Percentiles rank a stretch among this genome's conserved stretches.
These are phyloP conservation scores for Chaenodraco wilsoni DNA, from an alignment of 2,797 vertebrate genomes.

Conservation along the genomic window DNA sequence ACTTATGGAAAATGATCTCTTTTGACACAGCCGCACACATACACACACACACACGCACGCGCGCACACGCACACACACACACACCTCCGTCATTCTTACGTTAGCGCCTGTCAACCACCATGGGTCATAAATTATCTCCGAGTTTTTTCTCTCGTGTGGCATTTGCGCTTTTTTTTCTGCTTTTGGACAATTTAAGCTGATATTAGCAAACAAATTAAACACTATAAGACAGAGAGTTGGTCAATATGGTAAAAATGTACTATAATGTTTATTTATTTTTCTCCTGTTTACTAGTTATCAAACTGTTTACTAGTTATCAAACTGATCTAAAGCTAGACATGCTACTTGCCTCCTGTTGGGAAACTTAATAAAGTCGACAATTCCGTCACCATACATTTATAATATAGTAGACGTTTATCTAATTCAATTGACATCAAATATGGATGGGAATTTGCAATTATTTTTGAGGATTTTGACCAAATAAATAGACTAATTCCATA, in stretches of 20 bases:
- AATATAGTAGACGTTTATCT: no score
- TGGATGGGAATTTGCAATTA: no score
- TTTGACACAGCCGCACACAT: constrained; percentile 46
- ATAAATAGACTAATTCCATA: no score
- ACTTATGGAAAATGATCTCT: constrained; percentile 66
- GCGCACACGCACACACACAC: constrained; percentile 6
- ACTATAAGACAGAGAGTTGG: not conserved
- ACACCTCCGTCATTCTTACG: not conserved
- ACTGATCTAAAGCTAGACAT: not conserved
- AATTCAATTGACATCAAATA: no score
- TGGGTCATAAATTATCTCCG: not conserved
- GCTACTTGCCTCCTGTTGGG: no score
- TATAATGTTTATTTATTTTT: no score
- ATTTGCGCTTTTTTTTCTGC: not conserved
- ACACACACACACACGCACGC: constrained; percentile 1
- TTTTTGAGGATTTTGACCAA: no score
- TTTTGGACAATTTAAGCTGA: not conserved
- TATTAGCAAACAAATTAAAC: not conserved
- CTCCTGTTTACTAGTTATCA: no score
- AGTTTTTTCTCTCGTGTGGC: not conserved
- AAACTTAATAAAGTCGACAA: not conserved
- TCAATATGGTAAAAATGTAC: no score
- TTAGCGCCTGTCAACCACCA: not conserved
- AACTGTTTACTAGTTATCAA: no score
- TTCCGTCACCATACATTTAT: no score